Base-by-base conservation (phyloP, 1,140 invertebrate species). In the Trichoplusia ni region DNA sequence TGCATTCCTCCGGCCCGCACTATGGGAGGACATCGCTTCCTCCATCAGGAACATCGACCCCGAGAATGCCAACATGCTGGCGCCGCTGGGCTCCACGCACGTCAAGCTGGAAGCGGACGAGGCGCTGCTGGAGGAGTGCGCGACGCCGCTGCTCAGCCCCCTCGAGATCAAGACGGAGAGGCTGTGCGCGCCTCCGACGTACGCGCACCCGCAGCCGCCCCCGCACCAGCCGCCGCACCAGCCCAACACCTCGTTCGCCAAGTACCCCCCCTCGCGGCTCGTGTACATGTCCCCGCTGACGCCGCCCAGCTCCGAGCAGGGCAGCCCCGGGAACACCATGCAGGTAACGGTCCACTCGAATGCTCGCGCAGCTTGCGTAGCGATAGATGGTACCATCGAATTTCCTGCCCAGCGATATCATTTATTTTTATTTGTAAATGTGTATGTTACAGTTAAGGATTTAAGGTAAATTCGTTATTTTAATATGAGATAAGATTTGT, bases 11-110 rank as follows among this genome's bases (percentile, higher is more conserved):
- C 93, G 95, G 74, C 95, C 96, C 6, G 94, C 94, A 9, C 92
- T 96, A 4, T 97, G 96, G 96, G 96, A 97, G 86, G 96, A 97
- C 90, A 97, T 97, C 81, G 94, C 95, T 40, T 96, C 95, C 77
- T 96, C 95, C 72, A 96, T 97, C 82, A 94, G 96, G 74, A 97
- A 96, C 84, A 94, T 97, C 68, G 96, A 97, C 82, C 95, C 95
- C 9, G 96, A 96, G 82, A 96, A 96, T 81, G 95, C 96, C n/a
- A 95, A 96, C 79, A 96, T 97, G 95, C 90, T 97, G 66, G 95
- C 93, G 31, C 92, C 81, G 53, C 91, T 78, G 79, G 90, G 84
- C 8, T 84, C 91, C 14, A 91, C 93, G 6, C 93, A 94, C 80
- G 94, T 96, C 63, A 96, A 96, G 81, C 91, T 96, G 75, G 95